phyloP scores from a whole-genome alignment of 2,113 vertebrate genomes.

The Zapus hudsonius region DNA sequence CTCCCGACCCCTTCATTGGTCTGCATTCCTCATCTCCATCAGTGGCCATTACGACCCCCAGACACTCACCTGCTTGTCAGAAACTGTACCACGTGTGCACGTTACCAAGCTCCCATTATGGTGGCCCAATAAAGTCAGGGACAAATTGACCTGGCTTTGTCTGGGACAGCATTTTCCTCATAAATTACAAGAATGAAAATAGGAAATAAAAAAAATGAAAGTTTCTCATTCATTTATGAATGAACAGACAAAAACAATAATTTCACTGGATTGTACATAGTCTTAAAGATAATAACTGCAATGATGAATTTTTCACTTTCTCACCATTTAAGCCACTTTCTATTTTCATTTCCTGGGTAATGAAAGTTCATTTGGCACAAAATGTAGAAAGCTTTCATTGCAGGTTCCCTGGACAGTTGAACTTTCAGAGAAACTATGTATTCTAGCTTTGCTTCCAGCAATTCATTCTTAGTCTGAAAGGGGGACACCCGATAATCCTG shows the following conservation, averaged over 20 bases:
- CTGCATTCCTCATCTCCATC: not conserved
- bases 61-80: not conserved
- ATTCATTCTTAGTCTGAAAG: slow-evolving; percentile 77
- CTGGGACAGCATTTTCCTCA: not conserved
- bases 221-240: not conserved
- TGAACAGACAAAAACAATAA: not conserved
- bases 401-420: slow-evolving; percentile 34
- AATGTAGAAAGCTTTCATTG: not conserved
- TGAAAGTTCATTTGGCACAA: slow-evolving; percentile 43
- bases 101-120: not conserved
- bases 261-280: not conserved
- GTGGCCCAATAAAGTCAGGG: no score
- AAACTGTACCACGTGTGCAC: not conserved
- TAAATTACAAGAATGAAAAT: not conserved
- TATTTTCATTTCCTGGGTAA: slow-evolving; percentile 20
- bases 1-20: not conserved
- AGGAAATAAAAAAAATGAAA: not conserved
- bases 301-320: not conserved
- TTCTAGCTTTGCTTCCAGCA: slow-evolving; percentile 72
- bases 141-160: not conserved
- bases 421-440: slow-evolving; percentile 50
- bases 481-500: slow-evolving; percentile 80
- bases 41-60: not conserved
- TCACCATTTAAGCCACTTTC: slow-evolving; percentile 22
- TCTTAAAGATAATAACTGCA: slow-evolving; percentile 21